Base-by-base conservation (phyloP, 2,888 invertebrate species). In the Drosophila paracracens region DNA sequence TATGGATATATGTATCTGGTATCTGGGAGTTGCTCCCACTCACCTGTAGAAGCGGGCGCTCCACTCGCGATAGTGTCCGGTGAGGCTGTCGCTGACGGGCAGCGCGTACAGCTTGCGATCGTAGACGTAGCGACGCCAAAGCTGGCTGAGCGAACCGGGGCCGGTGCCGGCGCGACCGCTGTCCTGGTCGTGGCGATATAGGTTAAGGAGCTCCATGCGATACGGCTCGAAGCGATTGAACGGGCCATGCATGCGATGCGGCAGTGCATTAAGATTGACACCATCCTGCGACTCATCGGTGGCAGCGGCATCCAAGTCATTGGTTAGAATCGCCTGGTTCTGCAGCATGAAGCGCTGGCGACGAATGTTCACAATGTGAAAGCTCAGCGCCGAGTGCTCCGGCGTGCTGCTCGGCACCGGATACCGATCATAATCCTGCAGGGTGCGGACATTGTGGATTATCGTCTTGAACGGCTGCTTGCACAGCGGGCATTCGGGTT, bases 401-500 rank as follows among this genome's bases (percentile, higher is more conserved):
- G 86, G 70, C 35, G 89, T 81, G 36, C 80, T 80, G 27, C 90
- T 77, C 59, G 92, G 92, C 38, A 95, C 95, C 85, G 95, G 93
- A 91, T 98, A 97, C 91, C 98, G 96, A 86, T 99, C 98, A 93
- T 97, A 98, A 86, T 98, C 97, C 77, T 96, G 95, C 91, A 96
- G 96, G 0, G 97, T 97, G 81, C 96, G 95, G 5, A 98, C 97
- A 95, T 98, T 98, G 93, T 98, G 98, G 73, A 98, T 97, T 68
- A 99, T 99, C 10, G 97, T 96, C 85, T 96, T 96, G 92, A 99
- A 99, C 5, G 95, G 95, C 92, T 98, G 97, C 92, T 99, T 99
- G 93, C 99, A 99, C 0, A 99, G 94, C 0, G 99, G 99, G 93
- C 98, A 98, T 91, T 97, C 98, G 0, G 98, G 95, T 93, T 98